Conservation (phyloP, 2,113 vertebrate species). For the Cepphus grylle region DNA sequence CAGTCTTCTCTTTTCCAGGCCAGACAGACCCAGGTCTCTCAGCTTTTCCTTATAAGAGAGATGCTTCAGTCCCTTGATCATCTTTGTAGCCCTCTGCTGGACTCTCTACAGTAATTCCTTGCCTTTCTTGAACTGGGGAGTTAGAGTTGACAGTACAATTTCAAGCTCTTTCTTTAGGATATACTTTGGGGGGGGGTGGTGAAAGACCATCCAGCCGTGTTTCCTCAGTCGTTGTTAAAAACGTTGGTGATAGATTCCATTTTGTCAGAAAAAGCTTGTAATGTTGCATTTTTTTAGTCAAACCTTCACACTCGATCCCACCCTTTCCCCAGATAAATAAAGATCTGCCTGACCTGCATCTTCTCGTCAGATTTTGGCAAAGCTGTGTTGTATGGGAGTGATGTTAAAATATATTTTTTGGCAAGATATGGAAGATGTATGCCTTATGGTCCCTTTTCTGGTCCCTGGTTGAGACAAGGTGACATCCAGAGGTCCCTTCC, state of each 20-base stretch:
- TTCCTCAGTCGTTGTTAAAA: not conserved
- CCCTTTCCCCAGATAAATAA: not conserved
- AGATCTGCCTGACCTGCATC: not conserved
- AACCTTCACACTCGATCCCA: not conserved
- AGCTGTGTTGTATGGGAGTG: not conserved
- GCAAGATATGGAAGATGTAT: not conserved
- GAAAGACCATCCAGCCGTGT: not conserved
- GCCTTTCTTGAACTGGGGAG: not conserved
- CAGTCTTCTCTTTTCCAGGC: not conserved
- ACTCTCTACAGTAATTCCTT: not conserved
- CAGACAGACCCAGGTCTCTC: not conserved
- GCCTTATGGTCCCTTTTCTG: not conserved
- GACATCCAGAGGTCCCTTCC: not conserved
- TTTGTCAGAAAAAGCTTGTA: not conserved
- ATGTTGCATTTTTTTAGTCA: not conserved
- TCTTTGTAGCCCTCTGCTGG: not conserved
- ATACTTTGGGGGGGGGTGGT: not conserved
- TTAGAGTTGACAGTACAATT: not conserved
- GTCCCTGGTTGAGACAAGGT: not conserved
- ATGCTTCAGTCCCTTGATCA: not conserved
- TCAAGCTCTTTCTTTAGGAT: not conserved
- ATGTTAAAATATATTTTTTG: not conserved
- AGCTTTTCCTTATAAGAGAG: not conserved
- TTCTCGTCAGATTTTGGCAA: not conserved
- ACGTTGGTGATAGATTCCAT: not conserved